Conservation (phyloP, 2,797 vertebrate genomes). For the Loriculus beryllinus region DNA sequence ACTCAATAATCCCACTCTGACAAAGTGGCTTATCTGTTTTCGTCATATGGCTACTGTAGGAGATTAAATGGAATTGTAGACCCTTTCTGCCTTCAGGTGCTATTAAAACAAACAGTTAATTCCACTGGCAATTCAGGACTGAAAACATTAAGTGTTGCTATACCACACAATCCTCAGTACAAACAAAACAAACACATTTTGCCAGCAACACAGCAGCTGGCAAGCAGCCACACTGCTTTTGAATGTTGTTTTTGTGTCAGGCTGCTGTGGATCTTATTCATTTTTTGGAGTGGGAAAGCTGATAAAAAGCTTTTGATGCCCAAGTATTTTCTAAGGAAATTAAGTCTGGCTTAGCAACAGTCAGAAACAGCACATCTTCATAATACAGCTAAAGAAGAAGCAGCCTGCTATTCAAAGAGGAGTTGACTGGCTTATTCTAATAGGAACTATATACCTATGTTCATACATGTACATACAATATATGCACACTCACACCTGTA, state of each 20-base stretch:
- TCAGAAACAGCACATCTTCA: background rate
- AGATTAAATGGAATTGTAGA: constrained; percentile 31
- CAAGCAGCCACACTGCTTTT: background rate
- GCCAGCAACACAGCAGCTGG: background rate
- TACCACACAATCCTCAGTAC: background rate
- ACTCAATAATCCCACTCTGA: constrained; percentile 49
- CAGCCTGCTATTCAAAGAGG: background rate
- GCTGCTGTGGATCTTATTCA: background rate
- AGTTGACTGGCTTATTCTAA: background rate
- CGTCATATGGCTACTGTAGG: constrained; percentile 45
- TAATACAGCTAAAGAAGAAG: background rate
- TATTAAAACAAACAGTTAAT: background rate
- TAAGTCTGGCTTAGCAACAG: background rate
- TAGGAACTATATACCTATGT: background rate
- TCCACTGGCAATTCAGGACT: background rate
- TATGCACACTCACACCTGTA: background rate
- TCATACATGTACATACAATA: too few relatives aligned
- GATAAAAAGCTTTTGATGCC: background rate
- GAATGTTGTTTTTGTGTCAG: background rate
- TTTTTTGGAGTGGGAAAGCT: background rate
- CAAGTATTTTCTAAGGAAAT: background rate
- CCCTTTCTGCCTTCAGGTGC: background rate
- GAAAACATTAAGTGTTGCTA: background rate
- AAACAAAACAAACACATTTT: background rate
- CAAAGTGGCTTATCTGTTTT: constrained; percentile 58